Evolutionary conservation across 2,797 vertebrate genomes (phyloP).

Genomic region (Labroides dimidiatus): DNA sequence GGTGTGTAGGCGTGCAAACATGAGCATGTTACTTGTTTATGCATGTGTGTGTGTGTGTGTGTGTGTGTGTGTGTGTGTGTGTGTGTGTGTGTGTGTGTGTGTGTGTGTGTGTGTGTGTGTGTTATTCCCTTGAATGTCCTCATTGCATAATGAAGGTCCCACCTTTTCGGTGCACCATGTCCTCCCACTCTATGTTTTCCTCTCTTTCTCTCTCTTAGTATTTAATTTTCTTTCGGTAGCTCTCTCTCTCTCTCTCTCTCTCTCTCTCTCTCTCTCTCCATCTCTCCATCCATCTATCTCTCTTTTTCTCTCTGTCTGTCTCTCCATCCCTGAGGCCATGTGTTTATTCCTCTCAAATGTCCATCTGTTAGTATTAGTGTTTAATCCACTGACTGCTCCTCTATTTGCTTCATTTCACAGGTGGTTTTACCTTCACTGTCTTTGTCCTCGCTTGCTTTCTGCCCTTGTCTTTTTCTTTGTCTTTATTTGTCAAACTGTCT

Average conservation of each 20-base stretch:
- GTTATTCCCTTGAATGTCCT: slow-evolving; percentile 67
- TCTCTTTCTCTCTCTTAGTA: slow-evolving; percentile 20
- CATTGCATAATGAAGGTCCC: slow-evolving; percentile 80
- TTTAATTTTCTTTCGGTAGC: slow-evolving; percentile 40
- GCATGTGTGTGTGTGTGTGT: slow-evolving; percentile 19
- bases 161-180: slow-evolving; percentile 71
- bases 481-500: slow-evolving; percentile 4
- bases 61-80: slow-evolving; percentile 19
- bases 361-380: slow-evolving; percentile 86
- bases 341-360: slow-evolving; percentile 91
- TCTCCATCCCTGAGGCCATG: slow-evolving; percentile 85
- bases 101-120: slow-evolving; percentile 7
- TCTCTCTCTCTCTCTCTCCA: slow-evolving; percentile 37
- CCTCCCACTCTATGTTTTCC: slow-evolving; percentile 63
- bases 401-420: slow-evolving; percentile 63
- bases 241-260: slow-evolving; percentile 30
- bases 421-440: slow-evolving; percentile 33
- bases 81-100: slow-evolving; percentile 20
- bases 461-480: slow-evolving; percentile 28
- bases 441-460: slow-evolving; percentile 24
- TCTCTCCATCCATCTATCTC: slow-evolving; percentile 45
- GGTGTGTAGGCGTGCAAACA: slow-evolving; percentile 63
- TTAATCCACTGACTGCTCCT: slow-evolving; percentile 60
- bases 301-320: slow-evolving; percentile 55
- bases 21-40: slow-evolving; percentile 37